Percentiles rank a stretch among this genome's conserved stretches.
phyloP scores from a whole-genome alignment of 2,888 invertebrate species.

The Hypolimnas misippus region DNA sequence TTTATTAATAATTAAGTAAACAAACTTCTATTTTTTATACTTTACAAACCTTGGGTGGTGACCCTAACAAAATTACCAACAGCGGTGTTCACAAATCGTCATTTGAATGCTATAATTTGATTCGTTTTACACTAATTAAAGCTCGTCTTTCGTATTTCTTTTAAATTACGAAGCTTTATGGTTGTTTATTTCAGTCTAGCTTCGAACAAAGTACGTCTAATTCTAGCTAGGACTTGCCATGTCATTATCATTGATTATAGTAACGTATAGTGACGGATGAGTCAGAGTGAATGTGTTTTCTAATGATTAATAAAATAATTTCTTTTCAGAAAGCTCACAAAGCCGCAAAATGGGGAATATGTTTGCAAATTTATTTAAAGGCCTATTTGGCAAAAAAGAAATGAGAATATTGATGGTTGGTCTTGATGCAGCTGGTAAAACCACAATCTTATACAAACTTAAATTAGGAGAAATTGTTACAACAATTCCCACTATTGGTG shows the following conservation, averaged over 20 bases:
- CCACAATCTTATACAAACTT: slow-evolving; percentile 99
- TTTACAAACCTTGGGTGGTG: slow-evolving; percentile 74
- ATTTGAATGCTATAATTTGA: slow-evolving; percentile 46
- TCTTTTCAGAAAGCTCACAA: slow-evolving; percentile 78
- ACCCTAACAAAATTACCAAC: slow-evolving; percentile 78
- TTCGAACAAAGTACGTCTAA: slow-evolving; percentile 36
- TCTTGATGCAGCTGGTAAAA: slow-evolving; percentile 99
- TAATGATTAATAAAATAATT: slow-evolving; percentile 52
- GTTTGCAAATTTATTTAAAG: slow-evolving; percentile 98
- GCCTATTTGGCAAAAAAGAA: slow-evolving; percentile 99
- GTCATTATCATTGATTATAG: slow-evolving; percentile 81
- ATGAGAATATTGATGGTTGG: slow-evolving; percentile 99
- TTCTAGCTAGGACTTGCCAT: slow-evolving; percentile 72
- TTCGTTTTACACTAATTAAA: slow-evolving; percentile 11
- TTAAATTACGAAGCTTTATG: slow-evolving; percentile 13
- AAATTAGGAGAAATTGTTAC: slow-evolving; percentile 99
- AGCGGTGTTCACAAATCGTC: slow-evolving; percentile 82
- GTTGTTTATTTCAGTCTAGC: slow-evolving; percentile 11
- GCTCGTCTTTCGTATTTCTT: slow-evolving; percentile 10
- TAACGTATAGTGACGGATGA: slow-evolving; percentile 68
- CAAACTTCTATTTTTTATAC: slow-evolving; percentile 26
- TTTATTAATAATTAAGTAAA: slow-evolving; percentile 32
- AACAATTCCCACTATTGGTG: slow-evolving; percentile 99
- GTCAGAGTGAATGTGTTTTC: slow-evolving; percentile 64
- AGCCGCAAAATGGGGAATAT: slow-evolving; percentile 96